Base-by-base conservation (phyloP, 2,888 invertebrate species). In the Nymphalis polychloros region DNA sequence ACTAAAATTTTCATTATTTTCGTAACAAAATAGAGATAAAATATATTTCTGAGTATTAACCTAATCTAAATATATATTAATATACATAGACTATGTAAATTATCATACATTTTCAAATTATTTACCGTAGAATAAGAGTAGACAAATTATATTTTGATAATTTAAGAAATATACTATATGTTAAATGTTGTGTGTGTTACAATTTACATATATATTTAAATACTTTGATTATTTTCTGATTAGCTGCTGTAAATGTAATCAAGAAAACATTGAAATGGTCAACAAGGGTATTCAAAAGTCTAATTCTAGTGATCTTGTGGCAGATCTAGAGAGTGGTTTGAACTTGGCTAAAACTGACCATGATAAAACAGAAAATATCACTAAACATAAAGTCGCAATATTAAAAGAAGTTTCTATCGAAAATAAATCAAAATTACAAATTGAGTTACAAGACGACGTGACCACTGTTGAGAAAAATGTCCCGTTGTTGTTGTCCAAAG, bases 331-430 rank as follows among this genome's bases (percentile, higher is more conserved):
- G n/a, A 27, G 27, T 27, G 5, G 17, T n/a, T 31, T 55, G 31
- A 53, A 17, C n/a, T 41, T 35, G 19, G 23, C 8, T 59, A 52
- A 59, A 67, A 47, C 8, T 59, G 0, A 17, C 63, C 62, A n/a
- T 35, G 47, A 63, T 5, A 59, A 64, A 35, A 59, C 10, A 23
- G 47, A 61, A 47, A 52, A 35, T 13, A 35, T 20, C 31, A 63
- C 47, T 20, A 68, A 67, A 63, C 59, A 64, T 19, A 70, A 64
- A 49, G 55, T 66, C 2, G 65, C 68, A 7, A 66, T 68, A 63
- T 52, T 57, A 27, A 48, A 63, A 20, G 61, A 69, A 4, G 63
- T 59, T 52, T 62, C 64, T 23, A 59, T n/a, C 10, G 53, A 52
- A 55, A 35, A 48, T 16, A 55, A 49, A 55, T 46, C 63, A 1